Evolutionary conservation across 2,888 invertebrate species (phyloP).

Genomic region (Pachymerium ferrugineum): DNA sequence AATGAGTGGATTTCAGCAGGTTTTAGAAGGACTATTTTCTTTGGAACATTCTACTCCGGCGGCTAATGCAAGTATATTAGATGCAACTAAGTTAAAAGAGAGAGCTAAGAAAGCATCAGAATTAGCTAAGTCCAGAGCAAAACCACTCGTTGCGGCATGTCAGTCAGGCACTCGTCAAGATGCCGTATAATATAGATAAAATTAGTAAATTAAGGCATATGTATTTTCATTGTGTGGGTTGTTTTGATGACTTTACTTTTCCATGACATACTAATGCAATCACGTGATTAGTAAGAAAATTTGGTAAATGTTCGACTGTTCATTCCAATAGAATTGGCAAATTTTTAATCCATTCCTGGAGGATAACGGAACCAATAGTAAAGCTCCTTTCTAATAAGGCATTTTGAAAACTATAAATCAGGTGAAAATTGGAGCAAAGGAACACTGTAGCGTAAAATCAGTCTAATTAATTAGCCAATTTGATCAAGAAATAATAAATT

Average conservation of each 20-base stretch:
- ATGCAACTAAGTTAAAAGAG: constrained; percentile 63
- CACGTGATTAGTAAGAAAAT: background rate
- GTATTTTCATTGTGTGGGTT: background rate
- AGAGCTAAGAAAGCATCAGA: constrained; percentile 75
- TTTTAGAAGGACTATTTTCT: constrained; percentile 53
- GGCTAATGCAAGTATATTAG: background rate
- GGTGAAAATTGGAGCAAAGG: too few species aligned
- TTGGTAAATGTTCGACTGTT: background rate
- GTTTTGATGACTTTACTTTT: background rate
- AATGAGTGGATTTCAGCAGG: constrained; percentile 76
- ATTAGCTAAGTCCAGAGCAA: constrained; percentile 61
- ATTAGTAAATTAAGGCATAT: background rate
- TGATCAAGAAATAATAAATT: too few species aligned
- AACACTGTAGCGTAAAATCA: too few species aligned
- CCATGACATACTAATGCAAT: background rate
- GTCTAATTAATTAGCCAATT: too few species aligned
- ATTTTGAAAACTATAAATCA: too few species aligned
- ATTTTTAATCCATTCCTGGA: background rate
- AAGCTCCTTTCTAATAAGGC: too few species aligned
- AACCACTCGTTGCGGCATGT: constrained; percentile 33
- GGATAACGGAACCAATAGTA: background rate
- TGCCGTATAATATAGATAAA: background rate
- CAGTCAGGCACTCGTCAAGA: background rate
- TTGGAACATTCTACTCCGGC: constrained; percentile 34
- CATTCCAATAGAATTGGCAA: background rate